These are phyloP conservation scores for Cyaniris semiargus DNA, from an alignment of 2,888 invertebrate genomes.

Conservation along the genomic window DNA sequence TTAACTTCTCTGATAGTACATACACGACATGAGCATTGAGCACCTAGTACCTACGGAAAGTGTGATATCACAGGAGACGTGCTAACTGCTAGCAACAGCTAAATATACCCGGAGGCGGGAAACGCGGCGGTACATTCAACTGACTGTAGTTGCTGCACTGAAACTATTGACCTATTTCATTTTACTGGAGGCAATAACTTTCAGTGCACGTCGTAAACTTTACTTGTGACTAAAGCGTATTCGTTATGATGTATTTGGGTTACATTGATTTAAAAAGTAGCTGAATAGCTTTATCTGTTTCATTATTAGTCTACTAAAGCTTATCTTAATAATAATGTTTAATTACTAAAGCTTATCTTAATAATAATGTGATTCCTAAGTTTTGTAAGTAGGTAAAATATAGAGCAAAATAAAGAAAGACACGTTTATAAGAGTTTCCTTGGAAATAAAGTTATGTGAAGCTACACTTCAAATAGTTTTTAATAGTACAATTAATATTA, in stretches of 20 bases:
- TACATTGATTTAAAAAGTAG: slow-evolving; percentile 25
- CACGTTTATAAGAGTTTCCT: too few species aligned
- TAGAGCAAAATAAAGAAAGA: too few species aligned
- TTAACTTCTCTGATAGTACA: too few species aligned
- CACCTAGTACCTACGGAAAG: background rate
- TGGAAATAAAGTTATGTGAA: too few species aligned
- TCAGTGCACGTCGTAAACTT: slow-evolving; percentile 73
- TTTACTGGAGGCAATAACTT: slow-evolving; percentile 79
- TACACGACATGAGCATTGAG: too few species aligned
- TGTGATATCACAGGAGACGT: slow-evolving; percentile 11
- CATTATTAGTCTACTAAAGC: background rate
- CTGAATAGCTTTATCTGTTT: background rate
- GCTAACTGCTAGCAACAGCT: slow-evolving; percentile 47
- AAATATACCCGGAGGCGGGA: slow-evolving; percentile 59
- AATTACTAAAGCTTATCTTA: too few species aligned
- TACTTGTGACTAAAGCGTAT: slow-evolving; percentile 52
- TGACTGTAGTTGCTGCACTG: slow-evolving; percentile 77
- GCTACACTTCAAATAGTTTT: too few species aligned
- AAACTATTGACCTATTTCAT: slow-evolving; percentile 80
- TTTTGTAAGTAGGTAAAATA: too few species aligned
- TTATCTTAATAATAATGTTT: too few species aligned
- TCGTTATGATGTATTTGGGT: slow-evolving; percentile 29
- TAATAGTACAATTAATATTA: too few species aligned
- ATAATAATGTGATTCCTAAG: too few species aligned
- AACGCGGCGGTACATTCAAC: slow-evolving; percentile 67